Evolutionary conservation across 2,888 invertebrate species (phyloP).

Genomic region (Rhyacophila evoluta): DNA sequence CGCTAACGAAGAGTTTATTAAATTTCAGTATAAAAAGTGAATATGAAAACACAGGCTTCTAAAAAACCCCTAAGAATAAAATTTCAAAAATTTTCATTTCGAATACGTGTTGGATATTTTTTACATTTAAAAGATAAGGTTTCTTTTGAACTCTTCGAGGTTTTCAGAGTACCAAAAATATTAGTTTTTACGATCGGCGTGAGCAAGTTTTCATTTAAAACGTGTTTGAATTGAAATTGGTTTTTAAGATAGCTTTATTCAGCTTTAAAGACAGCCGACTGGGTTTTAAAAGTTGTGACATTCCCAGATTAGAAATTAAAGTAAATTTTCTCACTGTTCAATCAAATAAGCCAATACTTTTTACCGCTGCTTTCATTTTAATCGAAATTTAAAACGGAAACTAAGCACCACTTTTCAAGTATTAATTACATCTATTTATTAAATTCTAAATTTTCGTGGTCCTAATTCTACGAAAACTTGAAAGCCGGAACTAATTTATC

Average conservation of each 20-base stretch:
- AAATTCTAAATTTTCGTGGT: no score
- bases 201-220: slow-evolving; percentile 21
- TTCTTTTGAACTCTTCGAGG: not conserved
- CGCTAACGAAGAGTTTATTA: no score
- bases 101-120: not conserved
- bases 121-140: slow-evolving; percentile 19
- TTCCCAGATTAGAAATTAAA: no score
- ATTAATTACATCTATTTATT: no score
- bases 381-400: no score
- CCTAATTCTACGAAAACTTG: no score
- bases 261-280: not conserved
- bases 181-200: slow-evolving; percentile 4
- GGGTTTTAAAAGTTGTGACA: not conserved
- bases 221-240: slow-evolving; percentile 21
- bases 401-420: no score
- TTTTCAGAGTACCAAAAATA: not conserved
- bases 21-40: not conserved
- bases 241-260: not conserved
- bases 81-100: not conserved
- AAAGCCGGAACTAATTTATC: no score
- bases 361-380: no score
- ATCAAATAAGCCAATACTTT: no score
- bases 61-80: not conserved
- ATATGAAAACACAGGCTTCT: not conserved
- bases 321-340: no score